Percentiles rank a stretch among this genome's conserved stretches.
Evolutionary conservation across 1,140 invertebrate genomes (phyloP).

Genomic region (Rhagoletis zephyria): DNA sequence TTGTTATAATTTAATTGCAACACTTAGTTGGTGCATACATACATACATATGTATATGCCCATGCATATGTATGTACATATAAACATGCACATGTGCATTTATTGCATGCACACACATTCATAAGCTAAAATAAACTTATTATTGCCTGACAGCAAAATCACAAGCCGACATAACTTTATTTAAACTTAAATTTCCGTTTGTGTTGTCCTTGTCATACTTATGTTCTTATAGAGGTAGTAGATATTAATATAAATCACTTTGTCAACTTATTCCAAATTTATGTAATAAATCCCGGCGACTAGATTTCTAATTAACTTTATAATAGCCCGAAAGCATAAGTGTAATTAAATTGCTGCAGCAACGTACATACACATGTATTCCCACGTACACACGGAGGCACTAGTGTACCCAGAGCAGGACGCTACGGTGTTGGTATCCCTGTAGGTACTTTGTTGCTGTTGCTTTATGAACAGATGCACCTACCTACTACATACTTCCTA

Average conservation of each 20-base stretch:
- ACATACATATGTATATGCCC: no score
- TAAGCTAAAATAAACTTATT: constrained; percentile 20
- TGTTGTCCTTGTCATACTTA: not conserved
- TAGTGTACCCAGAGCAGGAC: not conserved
- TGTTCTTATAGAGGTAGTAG: not conserved
- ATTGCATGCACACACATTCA: no score
- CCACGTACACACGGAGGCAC: not conserved
- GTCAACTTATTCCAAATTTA: constrained; percentile 35
- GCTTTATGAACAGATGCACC: not conserved
- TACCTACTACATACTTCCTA: not conserved
- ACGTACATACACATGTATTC: not conserved
- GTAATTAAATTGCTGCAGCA: constrained; percentile 33
- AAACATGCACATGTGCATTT: no score
- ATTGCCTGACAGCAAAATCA: not conserved
- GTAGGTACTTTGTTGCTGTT: not conserved
- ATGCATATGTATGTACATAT: no score
- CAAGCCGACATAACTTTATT: not conserved
- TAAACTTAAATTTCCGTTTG: not conserved
- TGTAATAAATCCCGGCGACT: constrained; percentile 46
- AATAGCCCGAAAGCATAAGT: constrained; percentile 25
- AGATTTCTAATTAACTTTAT: constrained; percentile 49
- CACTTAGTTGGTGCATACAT: no score
- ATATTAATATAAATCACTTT: constrained; percentile 53
- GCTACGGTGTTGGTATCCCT: not conserved
- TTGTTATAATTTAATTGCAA: no score